Evolutionary conservation across 64 coral and sea anemone genomes (phyloP).

Genomic region (Montipora cactus): DNA sequence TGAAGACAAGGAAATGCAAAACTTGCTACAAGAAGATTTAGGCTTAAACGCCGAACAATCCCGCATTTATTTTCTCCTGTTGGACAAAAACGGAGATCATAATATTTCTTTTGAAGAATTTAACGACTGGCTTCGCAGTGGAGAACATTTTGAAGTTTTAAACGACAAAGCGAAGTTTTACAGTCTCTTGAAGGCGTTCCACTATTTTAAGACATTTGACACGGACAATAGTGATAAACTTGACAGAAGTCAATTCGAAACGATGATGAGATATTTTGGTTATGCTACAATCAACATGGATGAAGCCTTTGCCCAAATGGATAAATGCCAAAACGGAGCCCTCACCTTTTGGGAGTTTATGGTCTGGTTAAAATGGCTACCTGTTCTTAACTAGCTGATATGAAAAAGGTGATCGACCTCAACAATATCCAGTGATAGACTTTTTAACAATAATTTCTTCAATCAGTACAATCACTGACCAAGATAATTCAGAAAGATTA

Average conservation of each 20-base stretch:
- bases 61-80: conserved; percentile 4
- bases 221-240: conserved; percentile 36
- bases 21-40: conserved; percentile 15
- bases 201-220: conserved; percentile 39
- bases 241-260: conserved; percentile 26
- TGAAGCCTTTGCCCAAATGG: conserved; percentile 26
- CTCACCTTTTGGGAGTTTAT: conserved; percentile 58
- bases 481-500: too few relatives aligned
- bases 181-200: not conserved
- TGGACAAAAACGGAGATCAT: conserved; percentile 56
- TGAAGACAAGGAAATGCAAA: conserved; percentile 43
- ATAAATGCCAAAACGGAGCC: conserved; percentile 30
- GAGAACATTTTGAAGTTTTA: conserved; percentile 32
- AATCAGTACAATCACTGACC: too few relatives aligned
- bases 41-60: conserved; percentile 33
- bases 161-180: conserved; percentile 36
- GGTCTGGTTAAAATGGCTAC: conserved; percentile 47
- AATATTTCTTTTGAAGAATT: conserved; percentile 61
- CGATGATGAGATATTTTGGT: conserved; percentile 51
- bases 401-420: not conserved
- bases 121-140: conserved; percentile 48
- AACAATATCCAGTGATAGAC: too few relatives aligned
- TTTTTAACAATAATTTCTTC: too few relatives aligned
- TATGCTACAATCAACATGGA: conserved; percentile 18
- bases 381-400: conserved; percentile 4